Evolutionary conservation across 2,797 vertebrate species (phyloP), one percentile per base, ranked within the genome.

Genomic region (Nothura maculosa): DNA sequence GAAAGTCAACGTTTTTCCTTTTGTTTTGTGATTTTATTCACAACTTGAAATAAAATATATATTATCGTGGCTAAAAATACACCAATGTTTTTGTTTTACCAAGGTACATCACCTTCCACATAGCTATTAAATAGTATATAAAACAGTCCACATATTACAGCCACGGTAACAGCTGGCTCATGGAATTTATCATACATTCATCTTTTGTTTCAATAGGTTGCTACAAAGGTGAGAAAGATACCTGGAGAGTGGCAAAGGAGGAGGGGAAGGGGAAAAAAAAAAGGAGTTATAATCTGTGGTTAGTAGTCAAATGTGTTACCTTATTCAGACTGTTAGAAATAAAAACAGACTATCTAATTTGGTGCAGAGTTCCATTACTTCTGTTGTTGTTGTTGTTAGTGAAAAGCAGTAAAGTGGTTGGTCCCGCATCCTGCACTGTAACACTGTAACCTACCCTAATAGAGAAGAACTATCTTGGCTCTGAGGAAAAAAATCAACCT

Each of bases 401-500:
- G 95, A 92, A 95, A 96, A 94, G 89, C 84, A 97, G 95, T 86
- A 92, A 97, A 96, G 96, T 91, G 91, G 75, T 96, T 89, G 85
- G 91, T 94, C 96, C 97, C 83, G 87, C 94, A 90, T 91, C 94
- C 95, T 94, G 88, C 40, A 94, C 95, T 97, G 77, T 92, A 94
- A 93, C 92, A 92, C 93, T 95, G 89, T 95, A 95, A 98, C 97
- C 97, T 98, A 98, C 98, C 97, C 98, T 96, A 97, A 96, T 32
- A 97, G 96, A 96, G 95, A 96, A 97, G 98, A 98, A 97, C 97
- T 97, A 98, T 97, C 97, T 96, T 97, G 96, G 96, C 92, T 97
- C 81, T 98, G 96, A 96, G 94, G 96, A 95, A 96, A 97, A 97
- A 97, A 97, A 97, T 98, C 97, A 98, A 98, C 93, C 96, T 98